These are phyloP conservation scores for Daboia siamensis DNA, from an alignment of 2,113 vertebrate species.

Conservation along the genomic window DNA sequence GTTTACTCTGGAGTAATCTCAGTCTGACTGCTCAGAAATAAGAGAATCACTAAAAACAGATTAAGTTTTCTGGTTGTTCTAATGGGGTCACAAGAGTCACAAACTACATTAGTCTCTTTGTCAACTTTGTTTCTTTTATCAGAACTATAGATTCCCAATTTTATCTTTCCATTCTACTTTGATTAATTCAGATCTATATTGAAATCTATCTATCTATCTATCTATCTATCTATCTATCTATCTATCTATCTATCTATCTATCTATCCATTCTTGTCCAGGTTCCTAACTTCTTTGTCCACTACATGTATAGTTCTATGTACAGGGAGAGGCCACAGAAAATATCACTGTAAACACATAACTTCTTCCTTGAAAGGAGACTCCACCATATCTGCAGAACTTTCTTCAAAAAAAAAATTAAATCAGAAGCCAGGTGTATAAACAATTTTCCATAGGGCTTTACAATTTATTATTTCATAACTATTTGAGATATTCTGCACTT, in stretches of 20 bases:
- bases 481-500: neutral
- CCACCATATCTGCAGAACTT: neutral
- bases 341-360: neutral
- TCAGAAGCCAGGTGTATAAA: neutral
- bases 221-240: too few relatives aligned
- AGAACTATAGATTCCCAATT: neutral
- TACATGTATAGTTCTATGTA: neutral
- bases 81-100: neutral
- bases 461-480: neutral
- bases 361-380: neutral
- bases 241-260: too few relatives aligned
- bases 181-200: neutral
- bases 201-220: neutral
- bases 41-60: neutral
- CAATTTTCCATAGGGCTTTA: neutral
- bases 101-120: neutral
- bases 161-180: neutral
- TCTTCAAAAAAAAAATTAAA: neutral
- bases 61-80: neutral
- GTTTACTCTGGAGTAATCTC: slow-evolving; percentile 26
- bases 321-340: neutral
- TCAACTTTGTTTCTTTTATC: neutral
- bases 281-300: neutral
- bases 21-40: slow-evolving; percentile 17
- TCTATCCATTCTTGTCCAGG: neutral